Conservation (phyloP, 2,113 vertebrate species). For the Butorides virescens region DNA sequence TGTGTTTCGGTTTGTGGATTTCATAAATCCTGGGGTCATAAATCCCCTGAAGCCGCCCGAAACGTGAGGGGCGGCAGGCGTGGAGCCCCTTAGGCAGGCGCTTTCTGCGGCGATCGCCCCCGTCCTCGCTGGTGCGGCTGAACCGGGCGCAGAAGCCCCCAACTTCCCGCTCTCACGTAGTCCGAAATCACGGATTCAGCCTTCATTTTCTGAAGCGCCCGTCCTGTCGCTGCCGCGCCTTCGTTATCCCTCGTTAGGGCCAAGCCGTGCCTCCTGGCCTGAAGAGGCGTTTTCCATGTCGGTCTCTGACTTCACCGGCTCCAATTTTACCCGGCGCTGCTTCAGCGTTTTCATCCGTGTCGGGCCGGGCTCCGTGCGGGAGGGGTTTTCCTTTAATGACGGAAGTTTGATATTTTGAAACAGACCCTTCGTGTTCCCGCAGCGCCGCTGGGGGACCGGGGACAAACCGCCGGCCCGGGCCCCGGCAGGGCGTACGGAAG, state of each 20-base stretch:
- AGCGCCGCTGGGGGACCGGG: rapidly evolving
- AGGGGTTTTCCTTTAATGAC: neutral
- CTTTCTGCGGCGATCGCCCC: neutral
- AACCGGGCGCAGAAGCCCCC: neutral
- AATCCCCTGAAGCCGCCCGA: neutral
- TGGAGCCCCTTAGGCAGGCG: neutral
- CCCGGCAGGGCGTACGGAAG: rapidly evolving
- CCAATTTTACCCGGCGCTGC: neutral
- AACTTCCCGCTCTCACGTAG: neutral
- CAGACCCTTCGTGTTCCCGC: neutral
- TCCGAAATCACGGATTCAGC: neutral
- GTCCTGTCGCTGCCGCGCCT: neutral
- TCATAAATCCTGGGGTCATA: neutral
- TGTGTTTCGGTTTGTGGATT: neutral
- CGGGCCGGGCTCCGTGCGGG: neutral
- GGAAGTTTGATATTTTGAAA: neutral
- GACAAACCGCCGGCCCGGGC: rapidly evolving
- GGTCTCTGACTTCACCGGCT: neutral
- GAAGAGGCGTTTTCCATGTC: neutral
- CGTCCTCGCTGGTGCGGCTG: neutral
- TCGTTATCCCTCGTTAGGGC: neutral
- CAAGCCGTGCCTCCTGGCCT: neutral
- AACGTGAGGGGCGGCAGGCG: rapidly evolving
- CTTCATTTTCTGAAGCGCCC: neutral
- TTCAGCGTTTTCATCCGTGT: neutral